Evolutionary conservation across 2,888 invertebrate species (phyloP), one percentile per base, ranked within the genome.

Genomic region (Spialia ferax): DNA sequence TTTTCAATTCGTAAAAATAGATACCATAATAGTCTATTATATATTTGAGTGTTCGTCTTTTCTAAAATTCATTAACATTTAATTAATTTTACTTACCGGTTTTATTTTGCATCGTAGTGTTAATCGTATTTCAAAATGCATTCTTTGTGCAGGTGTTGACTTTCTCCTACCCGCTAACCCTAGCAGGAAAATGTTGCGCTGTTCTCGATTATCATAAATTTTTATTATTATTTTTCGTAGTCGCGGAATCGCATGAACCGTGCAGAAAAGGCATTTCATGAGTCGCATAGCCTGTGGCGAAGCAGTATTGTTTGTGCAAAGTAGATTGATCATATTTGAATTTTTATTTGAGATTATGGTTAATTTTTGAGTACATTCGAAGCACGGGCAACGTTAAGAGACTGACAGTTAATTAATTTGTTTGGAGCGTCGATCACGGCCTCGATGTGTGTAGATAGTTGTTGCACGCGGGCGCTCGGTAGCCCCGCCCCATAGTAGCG

Each of bases 121-220:
- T 91, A 75, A 81, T 84, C 88, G 86, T 91, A 75, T 88, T 88
- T 85, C 84, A 90, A 89, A 83, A 84, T 86, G 93, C 93, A 92
- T 93, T 92, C 83, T 92, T 91, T 93, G 93, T 93, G 89, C 91
- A 93, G 91, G 91, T 93, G 87, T 93, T 92, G 87, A 89, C 84
- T 90, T 92, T 91, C 89, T 88, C 86, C 92, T 89, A 88, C 87
- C 87, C 88, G 91, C 91, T 93, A 93, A 93, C 93, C 88, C 85
- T 89, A 90, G 93, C 93, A 93, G 90, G 91, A 92, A 93, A 93
- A 93, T 93, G 93, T 93, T 93, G 93, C 93, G 88, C 91, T 89
- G 89, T 88, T 90, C 87, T 88, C 82, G 82, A 82, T 83, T 85
- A 79, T 83, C 77, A 80, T 83, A 80, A 84, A 81, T 80, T 84